Evolutionary conservation across 2,888 invertebrate species (phyloP), one percentile per base, ranked within the genome.

Genomic region (Acronicta aceris): DNA sequence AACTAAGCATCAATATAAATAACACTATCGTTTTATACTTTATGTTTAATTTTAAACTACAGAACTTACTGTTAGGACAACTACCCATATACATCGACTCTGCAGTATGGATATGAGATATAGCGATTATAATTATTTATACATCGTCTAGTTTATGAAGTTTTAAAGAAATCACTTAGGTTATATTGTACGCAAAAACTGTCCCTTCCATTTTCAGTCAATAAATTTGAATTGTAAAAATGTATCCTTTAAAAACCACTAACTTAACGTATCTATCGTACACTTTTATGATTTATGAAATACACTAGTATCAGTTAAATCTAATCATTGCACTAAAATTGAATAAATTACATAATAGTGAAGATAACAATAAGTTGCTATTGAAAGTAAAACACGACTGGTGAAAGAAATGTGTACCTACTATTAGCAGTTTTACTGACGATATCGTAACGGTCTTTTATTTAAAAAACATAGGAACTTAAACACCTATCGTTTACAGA

Each of bases 271-370:
- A 87, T 82, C 82, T 92, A 92, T 92, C 84, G 84, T 90, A 91
- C 89, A 91, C 75, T 81, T 86, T 86, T 86, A 89, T 84, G 84
- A 76, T 85, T 87, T 85, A 80, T 71, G 76, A 85, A 84, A 86
- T 89, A 89, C 80, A 86, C 89, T 93, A 92, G 82, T 83, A 85
- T 86, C 84, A 87, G 84, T 94, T 93, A 94, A 78, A 90, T 87
- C 94, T 94, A 94, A 90, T 92, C 92, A 94, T 94, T 94, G 94
- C 94, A 94, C 94, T 94, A 94, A 93, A 89, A 87, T 93, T 93
- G 89, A 92, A 93, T 93, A 92, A 93, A 90, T 93, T 92, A 93
- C 89, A 90, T 78, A 84, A 89, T 85, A 87, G 86, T 87, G 86
- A 89, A 89, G 86, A 89, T 91, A 90, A 89, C 90, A 86, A 84